These are phyloP conservation scores for rabbit (Oryctolagus cuniculus) DNA, from an alignment of 2,113 vertebrate species.

Conservation along the genomic window DNA sequence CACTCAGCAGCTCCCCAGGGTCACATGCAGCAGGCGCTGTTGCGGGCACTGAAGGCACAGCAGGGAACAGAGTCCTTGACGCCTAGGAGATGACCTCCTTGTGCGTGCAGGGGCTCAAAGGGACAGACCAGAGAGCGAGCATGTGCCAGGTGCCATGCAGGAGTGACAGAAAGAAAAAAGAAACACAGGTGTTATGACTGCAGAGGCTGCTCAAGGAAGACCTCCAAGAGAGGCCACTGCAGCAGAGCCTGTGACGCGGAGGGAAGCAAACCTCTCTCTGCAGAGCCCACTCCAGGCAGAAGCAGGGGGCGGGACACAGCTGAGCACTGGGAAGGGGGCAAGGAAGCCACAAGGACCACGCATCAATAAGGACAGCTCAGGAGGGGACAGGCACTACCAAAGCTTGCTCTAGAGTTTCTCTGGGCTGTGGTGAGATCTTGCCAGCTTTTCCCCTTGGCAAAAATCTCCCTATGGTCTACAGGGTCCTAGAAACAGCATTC, in stretches of 20 bases:
- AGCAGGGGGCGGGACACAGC: background rate
- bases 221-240: background rate
- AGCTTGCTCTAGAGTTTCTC: background rate
- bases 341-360: background rate
- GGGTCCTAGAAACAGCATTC: background rate
- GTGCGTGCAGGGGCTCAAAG: accelerated
- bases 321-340: background rate
- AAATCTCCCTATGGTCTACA: background rate
- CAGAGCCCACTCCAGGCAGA: background rate
- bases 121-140: too few species aligned
- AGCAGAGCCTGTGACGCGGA: background rate
- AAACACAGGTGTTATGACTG: background rate
- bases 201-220: background rate
- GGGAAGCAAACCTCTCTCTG: background rate
- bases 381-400: background rate
- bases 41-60: background rate
- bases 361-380: too few species aligned
- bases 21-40: background rate
- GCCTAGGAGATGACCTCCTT: background rate
- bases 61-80: background rate
- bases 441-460: background rate
- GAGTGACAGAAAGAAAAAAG: background rate
- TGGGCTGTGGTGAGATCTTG: background rate
- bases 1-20: background rate
- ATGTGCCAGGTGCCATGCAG: background rate